phyloP scores from a whole-genome alignment of 2,797 vertebrate species.

The Microctenopoma stevenorrisi region DNA sequence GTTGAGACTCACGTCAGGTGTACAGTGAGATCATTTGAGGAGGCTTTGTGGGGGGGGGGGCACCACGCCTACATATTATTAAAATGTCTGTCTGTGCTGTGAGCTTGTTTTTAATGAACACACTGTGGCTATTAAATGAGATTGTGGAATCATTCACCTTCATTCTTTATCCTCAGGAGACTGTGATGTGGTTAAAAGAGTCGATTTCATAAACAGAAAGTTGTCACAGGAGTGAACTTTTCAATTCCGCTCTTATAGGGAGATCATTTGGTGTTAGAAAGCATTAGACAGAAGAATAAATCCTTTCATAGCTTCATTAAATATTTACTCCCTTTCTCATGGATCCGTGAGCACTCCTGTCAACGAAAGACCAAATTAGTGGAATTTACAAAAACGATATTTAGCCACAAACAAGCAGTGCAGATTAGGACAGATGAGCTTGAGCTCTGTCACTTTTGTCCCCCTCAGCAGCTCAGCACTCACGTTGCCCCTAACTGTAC shows the following conservation, averaged over 20 bases:
- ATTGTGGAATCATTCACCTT: constrained; percentile 35
- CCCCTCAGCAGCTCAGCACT: constrained; percentile 40
- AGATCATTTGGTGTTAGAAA: constrained; percentile 26
- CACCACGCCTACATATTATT: constrained; percentile 46
- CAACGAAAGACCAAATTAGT: constrained; percentile 11
- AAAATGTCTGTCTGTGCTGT: constrained; percentile 41
- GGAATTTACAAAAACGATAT: constrained; percentile 17
- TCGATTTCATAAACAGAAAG: constrained; percentile 38
- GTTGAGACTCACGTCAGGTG: constrained; percentile 22
- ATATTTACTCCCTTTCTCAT: constrained; percentile 42
- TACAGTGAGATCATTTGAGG: constrained; percentile 32
- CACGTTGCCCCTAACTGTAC: constrained; percentile 61
- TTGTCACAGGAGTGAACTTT: constrained; percentile 42
- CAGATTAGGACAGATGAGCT: constrained; percentile 38
- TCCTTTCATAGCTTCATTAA: constrained; percentile 46
- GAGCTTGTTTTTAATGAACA: constrained; percentile 42
- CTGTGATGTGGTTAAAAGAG: constrained; percentile 18
- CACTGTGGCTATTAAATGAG: constrained; percentile 50
- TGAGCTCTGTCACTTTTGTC: constrained; percentile 35
- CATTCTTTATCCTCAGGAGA: constrained; percentile 49
- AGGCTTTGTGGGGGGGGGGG: constrained; percentile 15
- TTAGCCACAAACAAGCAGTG: constrained; percentile 32
- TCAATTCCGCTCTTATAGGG: constrained; percentile 21
- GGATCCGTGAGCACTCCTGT: constrained; percentile 14
- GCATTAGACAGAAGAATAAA: constrained; percentile 19